These are phyloP conservation scores for Talpa occidentalis DNA, from an alignment of 2,113 vertebrate species.

Conservation along the genomic window DNA sequence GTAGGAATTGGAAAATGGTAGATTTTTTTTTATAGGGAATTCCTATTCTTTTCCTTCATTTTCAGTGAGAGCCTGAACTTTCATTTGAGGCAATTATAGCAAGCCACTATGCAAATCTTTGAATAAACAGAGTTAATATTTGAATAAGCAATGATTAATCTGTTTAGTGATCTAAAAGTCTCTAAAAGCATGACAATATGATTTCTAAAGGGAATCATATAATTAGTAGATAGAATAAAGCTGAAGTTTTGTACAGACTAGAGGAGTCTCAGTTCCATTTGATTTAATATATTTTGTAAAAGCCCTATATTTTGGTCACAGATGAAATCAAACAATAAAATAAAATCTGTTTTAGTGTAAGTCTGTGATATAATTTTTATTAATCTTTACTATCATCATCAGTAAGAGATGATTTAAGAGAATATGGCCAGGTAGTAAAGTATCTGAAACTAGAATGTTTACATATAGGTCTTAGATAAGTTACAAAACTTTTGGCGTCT, in stretches of 20 bases:
- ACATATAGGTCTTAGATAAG: not conserved
- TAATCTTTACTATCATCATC: not conserved
- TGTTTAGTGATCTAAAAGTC: not conserved
- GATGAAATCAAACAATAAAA: not conserved
- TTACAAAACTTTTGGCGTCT: not conserved
- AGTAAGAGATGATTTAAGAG: not conserved
- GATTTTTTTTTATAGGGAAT: not conserved
- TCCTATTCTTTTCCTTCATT: not conserved
- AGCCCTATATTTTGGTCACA: not conserved
- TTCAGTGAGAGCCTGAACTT: not conserved
- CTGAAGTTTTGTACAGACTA: not conserved
- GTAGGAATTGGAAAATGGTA: not conserved
- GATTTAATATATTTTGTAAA: not conserved
- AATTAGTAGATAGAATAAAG: not conserved
- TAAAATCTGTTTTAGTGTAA: not conserved
- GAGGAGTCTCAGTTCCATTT: not conserved
- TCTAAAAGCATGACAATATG: not conserved
- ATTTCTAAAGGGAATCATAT: slow-evolving; percentile 18
- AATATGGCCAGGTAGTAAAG: not conserved
- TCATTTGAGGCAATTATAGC: not conserved
- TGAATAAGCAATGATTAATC: slow-evolving; percentile 23
- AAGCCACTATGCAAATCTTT: not conserved
- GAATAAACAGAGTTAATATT: not conserved
- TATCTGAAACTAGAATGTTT: not conserved
- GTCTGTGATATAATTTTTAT: not conserved